Base-by-base conservation (phyloP, 2,797 vertebrate species). In the Remorina albescens region DNA sequence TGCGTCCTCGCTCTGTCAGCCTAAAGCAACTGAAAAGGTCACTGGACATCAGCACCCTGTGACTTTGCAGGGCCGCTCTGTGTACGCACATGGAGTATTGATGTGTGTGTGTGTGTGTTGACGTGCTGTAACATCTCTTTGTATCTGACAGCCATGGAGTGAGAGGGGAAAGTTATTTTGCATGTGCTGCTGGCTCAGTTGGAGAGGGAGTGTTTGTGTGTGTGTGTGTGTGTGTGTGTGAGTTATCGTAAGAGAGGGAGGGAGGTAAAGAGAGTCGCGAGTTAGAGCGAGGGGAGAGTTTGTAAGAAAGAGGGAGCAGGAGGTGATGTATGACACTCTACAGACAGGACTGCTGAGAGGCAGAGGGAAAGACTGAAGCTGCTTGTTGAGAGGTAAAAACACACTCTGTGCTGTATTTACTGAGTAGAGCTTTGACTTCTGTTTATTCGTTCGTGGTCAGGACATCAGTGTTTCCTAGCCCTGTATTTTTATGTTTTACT, bases 341-440 rank as follows among this genome's bases (percentile, higher is more conserved):
- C 74, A 85, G 81, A 82, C 82, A 88, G 80, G 84, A 86, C 75
- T 65, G 80, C 78, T 88, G 77, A 64, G 87, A 90, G 86, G 81
- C 81, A 81, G 83, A 88, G 81, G 81, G 72, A 77, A 81, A 72
- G 75, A 89, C 89, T 82, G 88, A 81, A 78, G 90, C 88, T 86
- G 88, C 90, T 88, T 84, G 83, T 79, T 83, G 69, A 86, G 79
- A 92, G 91, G 92, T 93, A 93, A 93, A 90, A 84, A 82, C 79
- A 79, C 9, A 1, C 63, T 81, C 54, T 46, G 25, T 53, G 2
- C 61, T 80, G 26, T 69, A 54, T 87, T 85, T 79, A 67, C 62
- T 53, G 26, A 56, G 23, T 16, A 42, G 37, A 53, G 49, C 41
- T 55, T 62, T 60, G 10, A 44, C 2, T 69, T 77, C 53, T 37